Base-by-base conservation (phyloP, 1,140 invertebrate species). In the Schlechtendalia chinensis region DNA sequence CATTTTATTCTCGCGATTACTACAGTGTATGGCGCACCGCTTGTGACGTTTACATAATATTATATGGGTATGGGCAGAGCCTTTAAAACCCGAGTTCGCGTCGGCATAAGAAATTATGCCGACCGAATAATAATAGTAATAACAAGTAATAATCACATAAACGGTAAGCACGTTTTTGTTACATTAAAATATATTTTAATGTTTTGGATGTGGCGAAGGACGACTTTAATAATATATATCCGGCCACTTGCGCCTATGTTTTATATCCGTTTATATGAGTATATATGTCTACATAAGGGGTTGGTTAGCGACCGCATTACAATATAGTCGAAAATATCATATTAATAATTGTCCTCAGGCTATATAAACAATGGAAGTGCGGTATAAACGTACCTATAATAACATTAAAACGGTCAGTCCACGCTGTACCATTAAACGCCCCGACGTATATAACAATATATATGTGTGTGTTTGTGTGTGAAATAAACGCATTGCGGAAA, bases 341-440 rank as follows among this genome's bases (percentile, higher is more conserved):
- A 47, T 69, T 69, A 69, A 69, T 69, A 47, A 69, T 69, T 50
- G 67, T 69, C 45, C 45, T 69, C 16, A 24, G 39, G 39, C 63
- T 5, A 45, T n/a, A 39, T 12, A 67, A 39, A 67, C 63, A 67
- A 67, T 67, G 32, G 63, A n/a, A 67, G 22, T 22, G 39, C 10
- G 0, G n/a, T 39, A 39, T 39, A 39, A 39, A 39, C 8, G 47
- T 50, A 50, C 47, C 47, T 12, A 69, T 50, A 69, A 69, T 69
- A 50, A 69, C 22, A 14, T 77, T 82, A 82, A n/a, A 59, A 83
- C 53, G 39, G 45, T 71, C 71, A 56, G 50, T 39, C 32, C 32
- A n/a, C n/a, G n/a, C 32, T 8, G 39, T 12, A 69, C 61, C 39
- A 22, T 67, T 67, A 53, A 72, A 50, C 69, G 61, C 61, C 61